phyloP scores from a whole-genome alignment of 2,888 invertebrate genomes.

The Athripsodes cinereus region DNA sequence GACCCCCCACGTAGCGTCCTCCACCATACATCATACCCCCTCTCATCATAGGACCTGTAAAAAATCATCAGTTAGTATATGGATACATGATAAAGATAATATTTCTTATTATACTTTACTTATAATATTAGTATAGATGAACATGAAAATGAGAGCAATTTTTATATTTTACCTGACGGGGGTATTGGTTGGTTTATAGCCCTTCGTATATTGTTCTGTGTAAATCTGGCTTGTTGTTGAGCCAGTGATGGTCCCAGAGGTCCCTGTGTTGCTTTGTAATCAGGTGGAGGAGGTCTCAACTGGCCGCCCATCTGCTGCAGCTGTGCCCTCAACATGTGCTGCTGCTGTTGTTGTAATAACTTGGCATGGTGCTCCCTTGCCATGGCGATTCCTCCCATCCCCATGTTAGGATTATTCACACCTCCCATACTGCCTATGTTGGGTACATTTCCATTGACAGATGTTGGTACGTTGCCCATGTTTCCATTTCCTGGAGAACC shows the following conservation, averaged over 20 bases:
- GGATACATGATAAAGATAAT: not conserved
- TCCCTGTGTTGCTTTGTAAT: slow-evolving; percentile 68
- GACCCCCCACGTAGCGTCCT: slow-evolving; percentile 32
- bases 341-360: slow-evolving; percentile 62
- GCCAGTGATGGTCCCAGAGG: slow-evolving; percentile 23
- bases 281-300: slow-evolving; percentile 70
- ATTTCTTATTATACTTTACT: no score
- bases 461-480: slow-evolving; percentile 13
- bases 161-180: slow-evolving; percentile 54
- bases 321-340: slow-evolving; percentile 54
- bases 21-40: slow-evolving; percentile 39
- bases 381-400: slow-evolving; percentile 39
- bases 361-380: slow-evolving; percentile 61
- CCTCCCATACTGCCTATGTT: slow-evolving; percentile 30
- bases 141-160: not conserved
- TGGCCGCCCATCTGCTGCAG: slow-evolving; percentile 35
- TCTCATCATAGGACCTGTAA: slow-evolving; percentile 60
- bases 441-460: slow-evolving; percentile 31
- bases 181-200: slow-evolving; percentile 68
- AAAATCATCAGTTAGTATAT: not conserved
- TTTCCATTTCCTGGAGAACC: slow-evolving; percentile 17
- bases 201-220: slow-evolving; percentile 54
- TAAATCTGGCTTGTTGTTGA: slow-evolving; percentile 38
- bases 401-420: slow-evolving; percentile 24
- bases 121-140: not conserved